A percentile compares a stretch with the other conserved stretches of the same genome.
phyloP scores from a whole-genome alignment of 2,113 vertebrate genomes.

The Entomyzon cyanotis region DNA sequence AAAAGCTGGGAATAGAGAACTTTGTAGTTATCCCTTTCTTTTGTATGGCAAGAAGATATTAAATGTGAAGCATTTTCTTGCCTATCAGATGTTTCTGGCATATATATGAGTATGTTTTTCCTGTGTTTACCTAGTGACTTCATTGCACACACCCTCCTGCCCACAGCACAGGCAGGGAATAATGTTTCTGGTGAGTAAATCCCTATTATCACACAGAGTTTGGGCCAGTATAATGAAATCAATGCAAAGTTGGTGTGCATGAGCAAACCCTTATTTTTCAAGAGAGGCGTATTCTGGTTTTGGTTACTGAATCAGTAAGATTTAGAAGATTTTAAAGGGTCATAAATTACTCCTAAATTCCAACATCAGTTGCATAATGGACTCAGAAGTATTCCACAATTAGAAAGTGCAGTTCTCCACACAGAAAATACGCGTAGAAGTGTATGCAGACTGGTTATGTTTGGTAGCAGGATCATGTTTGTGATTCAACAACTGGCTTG shows the following conservation, averaged over 20 bases:
- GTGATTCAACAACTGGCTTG: conserved; percentile 24
- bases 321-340: neutral
- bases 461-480: neutral
- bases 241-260: neutral
- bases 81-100: neutral
- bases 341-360: neutral
- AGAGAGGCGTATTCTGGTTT: neutral
- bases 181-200: neutral
- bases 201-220: neutral
- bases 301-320: neutral
- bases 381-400: neutral
- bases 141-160: neutral
- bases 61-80: neutral
- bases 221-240: neutral
- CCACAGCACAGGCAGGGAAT: neutral
- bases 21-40: neutral
- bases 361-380: neutral
- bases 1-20: neutral
- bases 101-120: neutral
- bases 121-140: neutral
- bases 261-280: neutral
- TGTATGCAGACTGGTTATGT: neutral
- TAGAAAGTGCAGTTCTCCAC: neutral
- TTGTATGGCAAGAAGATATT: neutral
- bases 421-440: neutral